These are phyloP conservation scores for Drosophila vallismaia DNA, from an alignment of 2,888 invertebrate genomes.

Conservation along the genomic window DNA sequence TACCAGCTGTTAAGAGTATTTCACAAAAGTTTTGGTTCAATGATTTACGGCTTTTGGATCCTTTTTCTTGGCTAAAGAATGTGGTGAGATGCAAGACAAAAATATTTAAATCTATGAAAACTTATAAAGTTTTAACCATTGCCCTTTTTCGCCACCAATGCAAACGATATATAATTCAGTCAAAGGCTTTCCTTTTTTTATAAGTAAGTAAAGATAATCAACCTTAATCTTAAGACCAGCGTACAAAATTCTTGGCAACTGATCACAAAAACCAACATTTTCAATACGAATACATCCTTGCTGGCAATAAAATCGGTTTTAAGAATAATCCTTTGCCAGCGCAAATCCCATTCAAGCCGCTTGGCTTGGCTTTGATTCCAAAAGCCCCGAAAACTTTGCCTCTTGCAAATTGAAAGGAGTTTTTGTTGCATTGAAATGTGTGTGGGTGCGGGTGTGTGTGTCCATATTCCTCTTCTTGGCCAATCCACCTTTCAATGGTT, in stretches of 20 bases:
- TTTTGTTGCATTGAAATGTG: constrained; percentile 20
- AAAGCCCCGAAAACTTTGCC: constrained; percentile 61
- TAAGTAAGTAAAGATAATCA: neutral
- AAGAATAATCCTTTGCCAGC: constrained; percentile 44
- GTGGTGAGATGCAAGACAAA: constrained; percentile 1
- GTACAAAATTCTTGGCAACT: constrained; percentile 23
- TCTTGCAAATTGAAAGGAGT: constrained; percentile 36
- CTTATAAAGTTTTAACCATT: constrained; percentile 1
- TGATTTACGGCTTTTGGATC: constrained; percentile 32
- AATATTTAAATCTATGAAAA: neutral
- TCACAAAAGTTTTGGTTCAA: neutral
- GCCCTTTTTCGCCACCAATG: neutral
- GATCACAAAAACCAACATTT: constrained; percentile 28
- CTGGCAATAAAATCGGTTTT: constrained; percentile 57
- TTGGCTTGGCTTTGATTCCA: constrained; percentile 43
- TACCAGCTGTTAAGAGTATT: constrained; percentile 12
- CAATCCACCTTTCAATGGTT: constrained; percentile 54
- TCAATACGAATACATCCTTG: constrained; percentile 39
- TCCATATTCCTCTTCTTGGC: constrained; percentile 44
- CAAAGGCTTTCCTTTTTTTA: neutral
- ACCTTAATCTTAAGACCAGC: neutral
- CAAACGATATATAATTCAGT: neutral
- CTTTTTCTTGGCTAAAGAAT: neutral
- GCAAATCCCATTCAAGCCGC: constrained; percentile 62
- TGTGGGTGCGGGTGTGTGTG: constrained; percentile 30